Evolutionary conservation across 2,888 invertebrate genomes (phyloP).

Genomic region (Orthonychiurus folsomi): DNA sequence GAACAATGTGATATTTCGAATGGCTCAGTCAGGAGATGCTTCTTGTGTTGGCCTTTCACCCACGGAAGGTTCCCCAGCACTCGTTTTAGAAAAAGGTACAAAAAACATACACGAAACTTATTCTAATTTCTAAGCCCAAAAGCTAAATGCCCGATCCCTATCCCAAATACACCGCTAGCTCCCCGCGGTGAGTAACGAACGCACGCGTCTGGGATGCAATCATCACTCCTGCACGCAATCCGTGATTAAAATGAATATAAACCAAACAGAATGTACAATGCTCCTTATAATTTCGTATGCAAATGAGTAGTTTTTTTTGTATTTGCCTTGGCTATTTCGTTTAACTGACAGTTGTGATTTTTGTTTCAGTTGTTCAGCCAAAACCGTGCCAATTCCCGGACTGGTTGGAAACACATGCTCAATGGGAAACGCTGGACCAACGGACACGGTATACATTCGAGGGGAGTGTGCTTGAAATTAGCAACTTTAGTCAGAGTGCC

Average conservation of each 20-base stretch:
- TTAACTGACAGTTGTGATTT: not conserved
- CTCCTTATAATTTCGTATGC: too few relatives aligned
- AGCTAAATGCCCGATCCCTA: too few relatives aligned
- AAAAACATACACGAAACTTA: too few relatives aligned
- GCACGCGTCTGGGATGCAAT: too few relatives aligned
- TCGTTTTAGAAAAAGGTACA: constrained; percentile 68
- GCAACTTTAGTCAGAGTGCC: constrained; percentile 19
- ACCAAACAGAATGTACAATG: too few relatives aligned
- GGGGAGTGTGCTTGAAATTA: constrained; percentile 22
- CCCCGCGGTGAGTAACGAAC: too few relatives aligned
- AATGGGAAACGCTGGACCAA: constrained; percentile 84
- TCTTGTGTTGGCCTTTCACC: constrained; percentile 87
- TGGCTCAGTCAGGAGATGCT: constrained; percentile 85
- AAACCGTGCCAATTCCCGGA: constrained; percentile 68
- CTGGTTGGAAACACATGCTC: constrained; percentile 73
- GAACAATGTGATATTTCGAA: constrained; percentile 58
- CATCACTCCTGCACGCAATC: too few relatives aligned
- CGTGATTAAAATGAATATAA: too few relatives aligned
- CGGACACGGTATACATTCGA: constrained; percentile 73
- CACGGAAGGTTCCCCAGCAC: constrained; percentile 72
- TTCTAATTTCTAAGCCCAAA: too few relatives aligned
- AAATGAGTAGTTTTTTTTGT: too few relatives aligned
- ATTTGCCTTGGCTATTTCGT: too few relatives aligned
- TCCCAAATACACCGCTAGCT: too few relatives aligned
- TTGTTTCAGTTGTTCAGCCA: constrained; percentile 12